Base-by-base conservation (phyloP, 2,888 invertebrate species). In the Leptopterna dolabrata region DNA sequence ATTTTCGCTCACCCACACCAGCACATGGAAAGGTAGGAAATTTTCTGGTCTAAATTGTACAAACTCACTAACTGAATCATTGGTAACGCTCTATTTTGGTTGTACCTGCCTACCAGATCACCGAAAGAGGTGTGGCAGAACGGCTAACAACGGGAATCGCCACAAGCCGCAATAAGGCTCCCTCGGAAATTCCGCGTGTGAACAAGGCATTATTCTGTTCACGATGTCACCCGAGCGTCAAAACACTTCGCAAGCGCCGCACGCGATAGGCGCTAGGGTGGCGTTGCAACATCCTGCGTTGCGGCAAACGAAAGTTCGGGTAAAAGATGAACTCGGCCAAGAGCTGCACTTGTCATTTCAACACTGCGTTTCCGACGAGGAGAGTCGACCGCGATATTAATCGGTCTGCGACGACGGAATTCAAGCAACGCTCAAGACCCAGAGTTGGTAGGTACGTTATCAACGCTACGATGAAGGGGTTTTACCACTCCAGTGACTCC, bases 401-500 rank as follows among this genome's bases (percentile, higher is more conserved):
- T 27, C 78, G 27, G 41, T 78, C 43, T 78, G 43, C 9, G 78
- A 78, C 78, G 78, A 78, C 43, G 45, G n/a, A 19, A 78, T 71
- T 71, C 27, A 71, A 71, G 14, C 71, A 29, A 1, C 27, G 71
- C 71, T 71, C 9, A 70, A 71, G 71, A 36, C 7, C 36, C 36
- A 36, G 36, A 36, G n/a, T n/a, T 36, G 7, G 36, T 36, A 36
- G 36, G 36, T 36, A 36, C n/a, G n/a, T n/a, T n/a, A n/a, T n/a
- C n/a, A n/a, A n/a, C n/a, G n/a, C 36, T 36, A 36, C 7, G 2
- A 36, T 36, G 36, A 7, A 2, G 36, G 7, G 2, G 2, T 36
- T 36, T 7, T 36, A 36, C 7, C 36, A 4, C 7, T 36, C 2
- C 2, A 36, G 36, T 36, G 36, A 36, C 36, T 4, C 7, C 36